A percentile compares a stretch with the other conserved stretches of the same genome.
Evolutionary conservation across 2,888 invertebrate genomes (phyloP).

Genomic region (Spisula subtruncata): DNA sequence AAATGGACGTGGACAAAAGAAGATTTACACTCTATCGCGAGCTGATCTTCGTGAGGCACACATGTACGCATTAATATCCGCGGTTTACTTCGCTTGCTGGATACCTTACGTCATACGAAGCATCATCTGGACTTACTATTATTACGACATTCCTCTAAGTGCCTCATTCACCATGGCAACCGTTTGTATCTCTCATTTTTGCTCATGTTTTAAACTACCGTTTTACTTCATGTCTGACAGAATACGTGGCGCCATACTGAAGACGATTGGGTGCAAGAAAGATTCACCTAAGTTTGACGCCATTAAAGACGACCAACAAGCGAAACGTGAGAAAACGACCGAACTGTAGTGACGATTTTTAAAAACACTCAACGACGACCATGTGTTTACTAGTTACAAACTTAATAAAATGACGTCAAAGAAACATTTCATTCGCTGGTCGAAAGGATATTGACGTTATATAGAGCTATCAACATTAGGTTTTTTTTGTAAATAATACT

Average conservation of each 20-base stretch:
- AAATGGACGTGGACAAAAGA: slow-evolving; percentile 24
- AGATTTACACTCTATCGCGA: slow-evolving; percentile 69
- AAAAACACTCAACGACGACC: background rate
- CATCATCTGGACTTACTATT: slow-evolving; percentile 71
- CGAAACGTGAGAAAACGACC: slow-evolving; percentile 32
- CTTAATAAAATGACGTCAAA: background rate
- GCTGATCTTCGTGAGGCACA: slow-evolving; percentile 72
- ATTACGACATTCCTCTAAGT: slow-evolving; percentile 60
- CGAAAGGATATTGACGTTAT: slow-evolving; percentile 7
- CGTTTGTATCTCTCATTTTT: slow-evolving; percentile 55
- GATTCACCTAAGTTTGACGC: slow-evolving; percentile 16
- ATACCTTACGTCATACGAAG: slow-evolving; percentile 74
- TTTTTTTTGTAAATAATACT: too few species aligned
- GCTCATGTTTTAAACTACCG: slow-evolving; percentile 53
- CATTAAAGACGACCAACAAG: background rate
- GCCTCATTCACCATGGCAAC: slow-evolving; percentile 56
- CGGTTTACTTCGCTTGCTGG: slow-evolving; percentile 74
- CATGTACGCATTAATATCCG: slow-evolving; percentile 70
- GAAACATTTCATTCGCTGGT: background rate
- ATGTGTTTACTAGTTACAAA: background rate
- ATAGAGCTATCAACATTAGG: background rate
- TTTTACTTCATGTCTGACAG: slow-evolving; percentile 61
- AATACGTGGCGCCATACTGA: slow-evolving; percentile 51
- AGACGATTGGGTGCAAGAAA: slow-evolving; percentile 50
- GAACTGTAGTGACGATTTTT: slow-evolving; percentile 44